A percentile compares a stretch with the other conserved stretches of the same genome.
Conservation (phyloP, 2,888 invertebrate genomes). For the Neoitamus cyanurus region DNA sequence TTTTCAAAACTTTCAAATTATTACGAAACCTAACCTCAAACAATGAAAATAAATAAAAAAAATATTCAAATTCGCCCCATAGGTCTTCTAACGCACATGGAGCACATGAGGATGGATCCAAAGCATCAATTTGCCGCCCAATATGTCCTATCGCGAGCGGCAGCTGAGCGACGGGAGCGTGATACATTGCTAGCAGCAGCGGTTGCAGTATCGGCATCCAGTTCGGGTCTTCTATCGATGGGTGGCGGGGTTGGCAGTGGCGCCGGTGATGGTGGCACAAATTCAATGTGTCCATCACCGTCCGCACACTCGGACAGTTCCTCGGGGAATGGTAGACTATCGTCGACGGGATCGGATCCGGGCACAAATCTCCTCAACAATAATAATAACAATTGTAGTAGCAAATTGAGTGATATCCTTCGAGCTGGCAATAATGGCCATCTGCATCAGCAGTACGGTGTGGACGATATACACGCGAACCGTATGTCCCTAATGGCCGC, state of each 20-base stretch:
- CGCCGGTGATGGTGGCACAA: constrained; percentile 64
- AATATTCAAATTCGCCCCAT: no score
- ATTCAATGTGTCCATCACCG: constrained; percentile 82
- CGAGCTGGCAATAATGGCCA: constrained; percentile 68
- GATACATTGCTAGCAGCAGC: constrained; percentile 79
- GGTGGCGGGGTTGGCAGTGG: constrained; percentile 62
- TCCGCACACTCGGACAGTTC: constrained; percentile 89
- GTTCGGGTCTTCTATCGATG: constrained; percentile 71
- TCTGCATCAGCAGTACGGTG: constrained; percentile 72
- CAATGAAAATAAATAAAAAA: no score
- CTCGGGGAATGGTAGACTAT: constrained; percentile 81
- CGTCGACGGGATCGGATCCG: constrained; percentile 83
- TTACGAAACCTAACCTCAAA: no score
- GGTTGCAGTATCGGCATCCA: constrained; percentile 72
- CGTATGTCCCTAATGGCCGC: constrained; percentile 80
- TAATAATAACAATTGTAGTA: constrained; percentile 73
- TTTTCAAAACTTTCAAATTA: no score
- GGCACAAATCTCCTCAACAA: constrained; percentile 72
- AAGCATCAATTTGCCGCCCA: constrained; percentile 96
- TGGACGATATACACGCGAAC: constrained; percentile 72
- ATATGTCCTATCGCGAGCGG: constrained; percentile 89
- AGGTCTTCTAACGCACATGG: constrained; percentile 94
- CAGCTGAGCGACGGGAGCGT: constrained; percentile 88
- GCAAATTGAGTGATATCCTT: constrained; percentile 67
- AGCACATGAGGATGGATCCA: constrained; percentile 96